phyloP scores from a whole-genome alignment of 2,888 invertebrate genomes.

The Caenorhabditis wallacei region DNA sequence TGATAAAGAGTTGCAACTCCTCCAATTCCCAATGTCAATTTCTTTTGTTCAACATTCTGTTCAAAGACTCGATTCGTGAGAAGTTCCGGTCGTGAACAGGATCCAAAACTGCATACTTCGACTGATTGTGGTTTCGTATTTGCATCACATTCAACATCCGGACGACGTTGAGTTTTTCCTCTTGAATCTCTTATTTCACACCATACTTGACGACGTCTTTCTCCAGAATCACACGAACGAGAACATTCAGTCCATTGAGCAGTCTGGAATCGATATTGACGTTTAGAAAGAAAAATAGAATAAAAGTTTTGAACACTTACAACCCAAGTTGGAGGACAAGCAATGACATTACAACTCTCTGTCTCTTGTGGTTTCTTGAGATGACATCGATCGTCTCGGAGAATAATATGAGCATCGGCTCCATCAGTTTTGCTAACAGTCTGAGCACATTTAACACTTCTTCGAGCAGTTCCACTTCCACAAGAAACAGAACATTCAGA shows the following conservation, averaged over 20 bases:
- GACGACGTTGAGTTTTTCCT: slow-evolving; percentile 87
- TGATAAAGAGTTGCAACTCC: slow-evolving; percentile 93
- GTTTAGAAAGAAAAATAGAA: background rate
- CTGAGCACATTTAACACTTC: slow-evolving; percentile 90
- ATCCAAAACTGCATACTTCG: slow-evolving; percentile 89
- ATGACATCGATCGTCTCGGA: slow-evolving; percentile 95
- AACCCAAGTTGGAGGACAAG: slow-evolving; percentile 94
- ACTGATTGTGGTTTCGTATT: slow-evolving; percentile 88
- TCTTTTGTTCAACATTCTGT: slow-evolving; percentile 90
- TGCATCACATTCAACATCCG: slow-evolving; percentile 87
- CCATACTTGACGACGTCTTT: slow-evolving; percentile 89
- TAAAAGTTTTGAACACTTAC: slow-evolving; percentile 58
- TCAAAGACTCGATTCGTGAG: slow-evolving; percentile 85
- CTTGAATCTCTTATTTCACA: slow-evolving; percentile 97
- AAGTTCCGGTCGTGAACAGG: slow-evolving; percentile 67
- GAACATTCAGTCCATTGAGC: slow-evolving; percentile 87
- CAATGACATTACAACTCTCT: slow-evolving; percentile 92
- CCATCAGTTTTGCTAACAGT: slow-evolving; percentile 83
- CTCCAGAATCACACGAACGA: slow-evolving; percentile 93
- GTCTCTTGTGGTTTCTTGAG: slow-evolving; percentile 85
- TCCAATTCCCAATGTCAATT: slow-evolving; percentile 89
- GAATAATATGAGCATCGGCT: slow-evolving; percentile 92
- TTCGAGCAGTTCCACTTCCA: slow-evolving; percentile 93
- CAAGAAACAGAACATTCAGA: slow-evolving; percentile 91
- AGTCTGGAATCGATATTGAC: slow-evolving; percentile 51